Conservation (phyloP, 1,140 invertebrate genomes). For the Chelonus insularis region DNA sequence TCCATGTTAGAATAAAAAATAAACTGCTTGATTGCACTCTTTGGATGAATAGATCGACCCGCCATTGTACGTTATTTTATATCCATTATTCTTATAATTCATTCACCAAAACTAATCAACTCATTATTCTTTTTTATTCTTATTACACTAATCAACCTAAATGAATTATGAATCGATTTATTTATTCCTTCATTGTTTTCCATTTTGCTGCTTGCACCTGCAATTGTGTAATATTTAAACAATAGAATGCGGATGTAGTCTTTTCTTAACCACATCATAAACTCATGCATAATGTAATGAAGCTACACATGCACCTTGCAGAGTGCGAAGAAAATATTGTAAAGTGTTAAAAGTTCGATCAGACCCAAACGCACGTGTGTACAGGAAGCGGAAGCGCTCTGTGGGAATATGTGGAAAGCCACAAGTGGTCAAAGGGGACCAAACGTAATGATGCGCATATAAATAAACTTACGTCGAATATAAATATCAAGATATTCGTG, state of each 20-base stretch:
- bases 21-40: too few relatives aligned
- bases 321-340: background rate
- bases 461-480: conserved; percentile 41
- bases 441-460: conserved; percentile 45
- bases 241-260: too few relatives aligned
- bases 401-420: conserved; percentile 41
- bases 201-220: too few relatives aligned
- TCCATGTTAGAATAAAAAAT: too few relatives aligned
- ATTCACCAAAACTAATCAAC: background rate
- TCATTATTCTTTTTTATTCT: too few relatives aligned
- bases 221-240: too few relatives aligned
- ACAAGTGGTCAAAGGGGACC: conserved; percentile 34
- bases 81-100: background rate
- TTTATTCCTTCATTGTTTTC: too few relatives aligned
- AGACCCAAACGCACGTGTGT: conserved; percentile 37
- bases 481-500: conserved; percentile 35
- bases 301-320: background rate
- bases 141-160: too few relatives aligned
- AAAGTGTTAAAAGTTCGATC: conserved; percentile 39
- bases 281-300: too few relatives aligned
- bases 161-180: too few relatives aligned
- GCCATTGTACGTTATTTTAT: background rate
- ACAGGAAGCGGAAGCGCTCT: conserved; percentile 48
- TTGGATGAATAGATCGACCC: conserved; percentile 12
- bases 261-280: too few relatives aligned